A percentile compares a stretch with the other conserved stretches of the same genome.
These are phyloP conservation scores for Rhyzopertha dominica DNA, from an alignment of 1,140 invertebrate species.

Conservation along the genomic window DNA sequence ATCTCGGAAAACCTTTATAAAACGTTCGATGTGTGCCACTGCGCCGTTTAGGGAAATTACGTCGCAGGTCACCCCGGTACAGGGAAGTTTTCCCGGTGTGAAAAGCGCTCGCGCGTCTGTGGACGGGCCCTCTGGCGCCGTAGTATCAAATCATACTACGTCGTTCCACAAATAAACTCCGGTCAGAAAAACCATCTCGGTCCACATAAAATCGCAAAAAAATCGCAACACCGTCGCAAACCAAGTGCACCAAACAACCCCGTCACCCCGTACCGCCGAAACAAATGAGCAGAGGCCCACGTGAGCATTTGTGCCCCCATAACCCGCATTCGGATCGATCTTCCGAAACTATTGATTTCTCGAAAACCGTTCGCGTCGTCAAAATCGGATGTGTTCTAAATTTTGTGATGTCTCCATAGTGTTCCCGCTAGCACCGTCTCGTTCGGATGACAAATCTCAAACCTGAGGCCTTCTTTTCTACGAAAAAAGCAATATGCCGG, in stretches of 20 bases:
- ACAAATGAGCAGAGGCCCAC: not conserved
- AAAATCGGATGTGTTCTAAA: conserved; percentile 36
- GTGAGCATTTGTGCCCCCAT: conserved; percentile 13
- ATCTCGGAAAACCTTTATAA: too few relatives aligned
- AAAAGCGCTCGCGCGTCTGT: conserved; percentile 17
- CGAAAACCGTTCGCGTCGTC: conserved; percentile 21
- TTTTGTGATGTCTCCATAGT: conserved; percentile 37
- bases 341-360: conserved; percentile 38
- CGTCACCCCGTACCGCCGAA: too few relatives aligned
- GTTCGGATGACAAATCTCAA: too few relatives aligned
- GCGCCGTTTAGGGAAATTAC: too few relatives aligned
- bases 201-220: conserved; percentile 6
- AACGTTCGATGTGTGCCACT: too few relatives aligned
- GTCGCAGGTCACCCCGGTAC: not conserved
- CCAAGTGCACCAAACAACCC: too few relatives aligned
- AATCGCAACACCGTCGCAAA: too few relatives aligned
- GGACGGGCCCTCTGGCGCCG: conserved; percentile 27
- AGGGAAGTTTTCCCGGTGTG: conserved; percentile 22
- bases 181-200: conserved; percentile 19
- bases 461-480: too few relatives aligned
- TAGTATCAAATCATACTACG: conserved; percentile 31
- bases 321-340: conserved; percentile 38
- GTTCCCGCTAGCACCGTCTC: too few relatives aligned
- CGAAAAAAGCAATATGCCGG: too few relatives aligned
- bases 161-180: conserved; percentile 30